phyloP scores from a whole-genome alignment of 2,113 vertebrate genomes.

The Anolis carolinensis region DNA sequence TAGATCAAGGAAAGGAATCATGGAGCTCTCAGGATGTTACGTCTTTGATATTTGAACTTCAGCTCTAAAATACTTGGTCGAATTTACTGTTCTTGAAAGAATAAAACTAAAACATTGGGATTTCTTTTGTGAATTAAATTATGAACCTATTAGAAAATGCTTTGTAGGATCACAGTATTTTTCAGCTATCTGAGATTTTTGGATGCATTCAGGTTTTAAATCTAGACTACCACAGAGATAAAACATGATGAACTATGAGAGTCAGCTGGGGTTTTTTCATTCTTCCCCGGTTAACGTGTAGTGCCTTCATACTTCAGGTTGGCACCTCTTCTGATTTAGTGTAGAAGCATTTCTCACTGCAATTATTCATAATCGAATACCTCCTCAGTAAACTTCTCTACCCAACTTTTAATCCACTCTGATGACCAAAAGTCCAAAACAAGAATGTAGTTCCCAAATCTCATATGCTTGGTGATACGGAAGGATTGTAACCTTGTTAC shows the following conservation, averaged over 20 bases:
- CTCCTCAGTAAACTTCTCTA: background rate
- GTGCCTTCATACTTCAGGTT: background rate
- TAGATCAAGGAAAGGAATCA: background rate
- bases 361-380: background rate
- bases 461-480: background rate
- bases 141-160: background rate
- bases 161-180: background rate
- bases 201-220: background rate
- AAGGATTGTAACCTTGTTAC: background rate
- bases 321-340: too few relatives aligned
- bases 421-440: background rate
- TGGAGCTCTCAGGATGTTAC: too few relatives aligned
- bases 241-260: background rate
- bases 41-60: background rate
- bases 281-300: background rate
- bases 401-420: background rate
- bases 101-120: background rate
- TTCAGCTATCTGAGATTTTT: background rate
- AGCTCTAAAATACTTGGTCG: background rate
- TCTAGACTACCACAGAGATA: background rate
- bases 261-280: background rate
- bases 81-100: background rate
- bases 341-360: background rate
- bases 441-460: background rate
- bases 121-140: background rate